phyloP scores from a whole-genome alignment of 1,140 invertebrate species.

The Ceratoteleas bidentatus region DNA sequence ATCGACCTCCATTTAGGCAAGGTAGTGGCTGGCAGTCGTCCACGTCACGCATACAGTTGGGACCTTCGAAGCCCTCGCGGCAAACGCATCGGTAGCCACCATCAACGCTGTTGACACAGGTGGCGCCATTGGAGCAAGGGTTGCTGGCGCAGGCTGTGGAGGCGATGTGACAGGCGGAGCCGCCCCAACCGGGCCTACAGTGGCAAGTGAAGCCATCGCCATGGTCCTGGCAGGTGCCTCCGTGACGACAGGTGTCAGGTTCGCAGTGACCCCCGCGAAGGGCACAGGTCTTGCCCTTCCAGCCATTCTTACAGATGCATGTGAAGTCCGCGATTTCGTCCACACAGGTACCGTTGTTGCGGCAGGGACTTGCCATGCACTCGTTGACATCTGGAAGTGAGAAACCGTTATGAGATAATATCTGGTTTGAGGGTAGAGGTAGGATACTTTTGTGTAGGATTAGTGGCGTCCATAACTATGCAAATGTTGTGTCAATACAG shows the following conservation, averaged over 20 bases:
- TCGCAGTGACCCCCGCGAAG: conserved; percentile 85
- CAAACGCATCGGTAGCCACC: conserved; percentile 87
- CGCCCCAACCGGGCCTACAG: conserved; percentile 85
- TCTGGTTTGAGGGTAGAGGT: too few species aligned
- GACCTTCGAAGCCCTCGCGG: conserved; percentile 85
- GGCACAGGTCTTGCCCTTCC: conserved; percentile 90
- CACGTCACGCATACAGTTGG: conserved; percentile 85
- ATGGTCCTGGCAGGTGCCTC: conserved; percentile 85
- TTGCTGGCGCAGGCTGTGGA: conserved; percentile 87
- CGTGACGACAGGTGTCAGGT: conserved; percentile 84
- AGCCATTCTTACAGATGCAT: conserved; percentile 88
- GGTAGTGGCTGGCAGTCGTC: conserved; percentile 85
- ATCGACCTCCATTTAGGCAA: conserved; percentile 89
- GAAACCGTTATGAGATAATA: background rate
- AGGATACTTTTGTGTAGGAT: too few species aligned
- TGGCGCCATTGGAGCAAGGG: conserved; percentile 89
- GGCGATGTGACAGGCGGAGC: conserved; percentile 86
- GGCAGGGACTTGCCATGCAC: conserved; percentile 87
- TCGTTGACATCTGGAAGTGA: conserved; percentile 89
- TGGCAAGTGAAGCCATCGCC: conserved; percentile 85
- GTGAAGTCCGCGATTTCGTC: conserved; percentile 88
- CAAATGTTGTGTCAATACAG: too few species aligned
- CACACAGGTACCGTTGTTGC: conserved; percentile 89
- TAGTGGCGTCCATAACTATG: too few species aligned
- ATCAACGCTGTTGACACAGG: conserved; percentile 87